These are phyloP conservation scores for Melanerpes formicivorus DNA, from an alignment of 2,113 vertebrate genomes.

Conservation along the genomic window DNA sequence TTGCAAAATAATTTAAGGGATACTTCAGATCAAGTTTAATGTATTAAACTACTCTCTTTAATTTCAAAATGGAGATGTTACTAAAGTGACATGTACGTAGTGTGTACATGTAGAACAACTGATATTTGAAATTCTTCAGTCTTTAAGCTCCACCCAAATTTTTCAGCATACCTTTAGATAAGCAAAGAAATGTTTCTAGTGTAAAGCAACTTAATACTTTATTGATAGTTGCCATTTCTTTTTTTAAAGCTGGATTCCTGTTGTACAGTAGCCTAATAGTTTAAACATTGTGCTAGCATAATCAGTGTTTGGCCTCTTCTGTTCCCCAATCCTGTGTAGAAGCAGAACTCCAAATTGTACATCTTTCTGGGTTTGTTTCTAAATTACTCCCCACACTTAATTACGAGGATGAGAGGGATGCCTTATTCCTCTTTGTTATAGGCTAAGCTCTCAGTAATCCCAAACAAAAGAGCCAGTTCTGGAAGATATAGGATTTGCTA, in stretches of 20 bases:
- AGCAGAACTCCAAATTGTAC: constrained; percentile 84
- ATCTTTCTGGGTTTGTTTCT: constrained; percentile 90
- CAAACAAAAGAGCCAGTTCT: constrained; percentile 99
- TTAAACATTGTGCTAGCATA: constrained; percentile 79
- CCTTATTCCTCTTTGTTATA: constrained; percentile 99
- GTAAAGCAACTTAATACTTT: constrained; percentile 59
- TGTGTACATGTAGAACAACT: background rate
- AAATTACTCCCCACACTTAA: constrained; percentile 99
- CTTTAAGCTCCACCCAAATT: constrained; percentile 16
- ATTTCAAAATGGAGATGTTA: background rate
- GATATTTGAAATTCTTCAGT: background rate
- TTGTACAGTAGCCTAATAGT: constrained; percentile 76
- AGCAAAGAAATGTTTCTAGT: constrained; percentile 22
- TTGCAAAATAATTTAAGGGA: background rate
- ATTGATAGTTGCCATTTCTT: constrained; percentile 69
- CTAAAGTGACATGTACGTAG: background rate
- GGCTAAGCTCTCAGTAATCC: constrained; percentile 99
- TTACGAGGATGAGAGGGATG: constrained; percentile 97
- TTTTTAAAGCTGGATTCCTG: constrained; percentile 76
- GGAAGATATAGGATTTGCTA: constrained; percentile 93
- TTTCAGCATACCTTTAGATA: constrained; percentile 73
- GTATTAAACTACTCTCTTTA: background rate
- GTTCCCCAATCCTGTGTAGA: constrained; percentile 72
- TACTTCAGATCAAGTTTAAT: background rate
- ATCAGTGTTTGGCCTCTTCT: constrained; percentile 79